Evolutionary conservation across 1,140 invertebrate species (phyloP), one percentile per base, ranked within the genome.

Genomic region (Anoplophora glabripennis): DNA sequence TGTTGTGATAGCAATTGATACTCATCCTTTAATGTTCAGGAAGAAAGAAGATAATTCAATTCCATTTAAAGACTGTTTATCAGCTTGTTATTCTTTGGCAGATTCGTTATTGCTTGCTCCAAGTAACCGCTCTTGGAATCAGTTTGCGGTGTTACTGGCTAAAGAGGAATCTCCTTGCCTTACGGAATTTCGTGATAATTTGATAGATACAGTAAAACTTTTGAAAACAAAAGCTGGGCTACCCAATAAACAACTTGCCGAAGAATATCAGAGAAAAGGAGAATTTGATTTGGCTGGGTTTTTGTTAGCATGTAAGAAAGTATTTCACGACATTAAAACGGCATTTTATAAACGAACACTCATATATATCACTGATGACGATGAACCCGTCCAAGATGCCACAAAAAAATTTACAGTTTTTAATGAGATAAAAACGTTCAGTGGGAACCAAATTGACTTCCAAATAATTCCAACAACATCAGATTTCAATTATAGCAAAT

Each of bases 341-440:
- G 53, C 35, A 7, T 59, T 60, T 52, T 69, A 71, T 41, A 62
- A 63, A 54, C 59, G 63, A 55, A 62, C 56, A 9, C 28, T 71
- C 3, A 57, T 71, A 10, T 69, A 54, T 52, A 57, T 71, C 3
- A 69, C 66, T 35, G 65, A 67, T 45, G 59, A 71, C 64, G 66
- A 67, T 53, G 42, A 71, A 33, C 69, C 69, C 4, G 42, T 63
- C 0, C 47, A 36, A 33, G 63, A 67, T 53, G 45, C 36, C 11
- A 61, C 59, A 33, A 53, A 55, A 18, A 62, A 61, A 21, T 71
- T 67, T 53, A 61, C 63, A 17, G 63, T 65, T n/a, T 34, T 69
- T 9, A 64, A 66, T 53, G 67, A 69, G 60, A 61, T 61, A 1
- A 69, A 69, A 64, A 67, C 57, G 17, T 71, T 71, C 48, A 54